A percentile compares a stretch with the other conserved stretches of the same genome.
Evolutionary conservation across 2,113 vertebrate genomes (phyloP).

Genomic region (Mugil cephalus): DNA sequence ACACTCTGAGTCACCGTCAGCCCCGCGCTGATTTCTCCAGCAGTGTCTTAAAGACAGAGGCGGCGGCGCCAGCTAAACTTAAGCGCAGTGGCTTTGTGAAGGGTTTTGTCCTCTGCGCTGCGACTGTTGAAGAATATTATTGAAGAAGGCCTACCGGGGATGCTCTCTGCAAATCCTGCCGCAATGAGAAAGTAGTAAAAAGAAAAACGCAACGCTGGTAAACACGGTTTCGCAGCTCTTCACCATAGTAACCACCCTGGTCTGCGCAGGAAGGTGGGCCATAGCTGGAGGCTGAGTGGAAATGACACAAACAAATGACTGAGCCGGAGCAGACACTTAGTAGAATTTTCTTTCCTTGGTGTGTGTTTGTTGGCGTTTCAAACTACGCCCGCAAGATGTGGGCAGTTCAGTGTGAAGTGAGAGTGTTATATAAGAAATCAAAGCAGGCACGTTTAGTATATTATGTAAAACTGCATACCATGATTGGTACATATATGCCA

Average conservation of each 20-base stretch:
- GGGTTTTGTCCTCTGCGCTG: not conserved
- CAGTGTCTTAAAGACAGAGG: slow-evolving; percentile 20
- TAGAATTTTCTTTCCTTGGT: slow-evolving; percentile 48
- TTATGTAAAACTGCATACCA: not conserved
- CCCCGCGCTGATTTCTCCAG: slow-evolving; percentile 1
- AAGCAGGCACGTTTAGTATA: not conserved
- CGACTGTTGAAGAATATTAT: slow-evolving; percentile 1
- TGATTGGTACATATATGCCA: not conserved
- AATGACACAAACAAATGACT: slow-evolving; percentile 55
- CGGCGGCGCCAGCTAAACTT: not conserved
- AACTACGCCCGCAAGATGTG: slow-evolving; percentile 19
- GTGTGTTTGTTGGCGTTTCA: slow-evolving; percentile 57
- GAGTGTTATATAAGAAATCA: slow-evolving; percentile 31
- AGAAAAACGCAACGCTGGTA: slow-evolving; percentile 7
- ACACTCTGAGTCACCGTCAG: slow-evolving; percentile 63
- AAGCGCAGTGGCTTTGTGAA: not conserved
- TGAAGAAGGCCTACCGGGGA: not conserved
- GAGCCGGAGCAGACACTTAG: slow-evolving; percentile 25
- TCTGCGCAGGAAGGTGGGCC: slow-evolving; percentile 53
- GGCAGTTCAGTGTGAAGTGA: slow-evolving; percentile 3
- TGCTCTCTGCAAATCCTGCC: not conserved
- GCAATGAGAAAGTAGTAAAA: slow-evolving; percentile 14
- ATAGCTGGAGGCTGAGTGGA: slow-evolving; percentile 51
- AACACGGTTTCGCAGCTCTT: slow-evolving; percentile 25
- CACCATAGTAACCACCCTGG: slow-evolving; percentile 38